Base-by-base conservation (phyloP, 2,797 vertebrate genomes). In the Sebastes goodei region DNA sequence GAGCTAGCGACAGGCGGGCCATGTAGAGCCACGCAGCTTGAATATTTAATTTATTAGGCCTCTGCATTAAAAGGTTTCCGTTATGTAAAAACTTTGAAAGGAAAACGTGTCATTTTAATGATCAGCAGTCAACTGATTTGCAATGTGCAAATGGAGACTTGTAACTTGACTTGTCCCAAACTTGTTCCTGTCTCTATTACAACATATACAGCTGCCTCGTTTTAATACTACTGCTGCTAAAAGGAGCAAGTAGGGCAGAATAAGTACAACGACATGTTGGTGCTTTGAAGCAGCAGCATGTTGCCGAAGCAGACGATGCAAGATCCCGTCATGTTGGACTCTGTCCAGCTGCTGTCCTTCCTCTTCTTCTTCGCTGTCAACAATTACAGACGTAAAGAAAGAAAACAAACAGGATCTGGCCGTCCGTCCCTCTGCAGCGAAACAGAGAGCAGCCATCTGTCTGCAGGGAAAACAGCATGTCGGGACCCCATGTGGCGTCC, bases 361-460 rank as follows among this genome's bases (percentile, higher is more conserved):
- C 49, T 75, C 69, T 60, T 68, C 85, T 29, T 82, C 82, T 27
- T 84, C 86, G 4, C 77, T 70, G 72, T 89, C 89, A 83, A 76
- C 86, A 81, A 73, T 80, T 65, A 78, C 82, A 76, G 75, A 82
- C 77, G 29, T 76, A 32, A 52, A 68, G 78, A 73, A 55, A 52
- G 81, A 82, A 88, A 90, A 89, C 86, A 83, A 83, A 88, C 77
- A 80, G 68, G 71, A 73, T 72, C 67, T 11, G 65, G 46, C 68
- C 75, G 32, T 71, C 14, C 30, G 74, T 71, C 65, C 65, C 74
- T 21, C 72, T 14, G 11, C 21, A 21, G 55, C 32, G 69, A 82
- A 82, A 23, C 76, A 59, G 57, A 81, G 81, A 64, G 71, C 4
- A 35, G 80, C 90, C 90, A 87, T 93, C 92, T 92, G 88, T 79